Base-by-base conservation (phyloP, 1,140 invertebrate species). In the Drosophila dunni region DNA sequence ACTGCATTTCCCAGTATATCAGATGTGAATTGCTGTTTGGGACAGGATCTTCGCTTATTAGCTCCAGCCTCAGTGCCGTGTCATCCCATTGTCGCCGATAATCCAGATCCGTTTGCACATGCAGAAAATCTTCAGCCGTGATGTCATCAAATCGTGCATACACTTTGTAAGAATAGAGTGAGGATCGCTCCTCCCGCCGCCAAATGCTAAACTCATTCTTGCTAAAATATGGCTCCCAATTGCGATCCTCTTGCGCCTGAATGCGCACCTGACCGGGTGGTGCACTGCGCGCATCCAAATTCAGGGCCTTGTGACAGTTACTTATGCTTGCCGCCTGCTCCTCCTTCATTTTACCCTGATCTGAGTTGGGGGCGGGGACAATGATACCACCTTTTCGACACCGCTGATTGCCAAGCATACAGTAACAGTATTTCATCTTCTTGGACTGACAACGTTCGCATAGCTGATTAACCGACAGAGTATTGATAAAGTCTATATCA, bases 1-100 rank as follows among this genome's bases (percentile, higher is more conserved):
- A 97, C 70, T 95, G 93, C 92, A 97, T 96, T 93, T 97, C 97
- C 97, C 97, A 98, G 84, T 97, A 97, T 56, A 97, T 94, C 24
- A 97, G 92, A 92, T 97, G 96, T 56, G 94, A 95, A 63, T 93
- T 93, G n/a, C 93, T 93, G 33, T 91, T 75, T 34, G 71, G 89
- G 44, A 73, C 92, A 60, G 94, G 94, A 90, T 97, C 95, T 17
- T 94, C 94, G 78, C 96, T 96, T 45, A 96, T 93, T 29, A 96
- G 92, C 70, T 94, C 92, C 44, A 97, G 92, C 56, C 95, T 92
- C 7, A 96, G 94, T 1, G 96, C 96, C n/a, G 96, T 96, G 0
- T 93, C 92, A 93, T 98, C 97, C 97, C 97, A 98, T 74, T 95
- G 93, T 57, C 94, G 95, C 38, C 97, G 93, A 93, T 97, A 97